A percentile compares a stretch with the other conserved stretches of the same genome.
Evolutionary conservation across 2,113 vertebrate genomes (phyloP).

Genomic region (Myiopsitta monachus): DNA sequence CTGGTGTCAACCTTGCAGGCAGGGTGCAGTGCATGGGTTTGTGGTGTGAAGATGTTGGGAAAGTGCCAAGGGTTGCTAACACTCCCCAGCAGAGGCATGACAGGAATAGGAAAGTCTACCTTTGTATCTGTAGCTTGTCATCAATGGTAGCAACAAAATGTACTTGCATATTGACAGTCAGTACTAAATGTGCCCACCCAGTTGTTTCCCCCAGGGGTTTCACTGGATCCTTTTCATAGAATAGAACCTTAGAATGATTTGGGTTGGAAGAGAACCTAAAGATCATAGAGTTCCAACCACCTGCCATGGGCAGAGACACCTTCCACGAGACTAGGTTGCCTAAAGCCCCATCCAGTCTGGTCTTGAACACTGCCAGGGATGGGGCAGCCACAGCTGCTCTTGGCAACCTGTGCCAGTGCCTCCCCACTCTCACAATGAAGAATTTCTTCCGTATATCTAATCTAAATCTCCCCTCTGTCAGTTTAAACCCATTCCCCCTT

Average conservation of each 20-base stretch:
- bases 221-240: not conserved
- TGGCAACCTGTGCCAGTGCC: not conserved
- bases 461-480: not conserved
- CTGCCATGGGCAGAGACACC: not conserved
- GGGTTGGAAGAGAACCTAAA: not conserved
- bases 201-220: not conserved
- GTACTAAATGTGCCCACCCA: fast-evolving
- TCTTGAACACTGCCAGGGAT: not conserved
- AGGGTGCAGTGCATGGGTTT: not conserved
- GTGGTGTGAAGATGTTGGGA: not conserved
- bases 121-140: not conserved
- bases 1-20: not conserved
- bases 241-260: not conserved
- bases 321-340: not conserved
- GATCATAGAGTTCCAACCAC: not conserved
- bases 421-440: not conserved
- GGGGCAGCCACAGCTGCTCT: not conserved
- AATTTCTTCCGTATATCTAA: not conserved
- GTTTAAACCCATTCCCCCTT: not conserved
- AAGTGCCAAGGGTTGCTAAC: not conserved
- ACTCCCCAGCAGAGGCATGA: not conserved
- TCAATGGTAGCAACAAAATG: not conserved
- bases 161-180: not conserved
- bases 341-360: not conserved
- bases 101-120: not conserved